Conservation (phyloP, 2,888 invertebrate species). For the Synanthedon andrenaeformis region DNA sequence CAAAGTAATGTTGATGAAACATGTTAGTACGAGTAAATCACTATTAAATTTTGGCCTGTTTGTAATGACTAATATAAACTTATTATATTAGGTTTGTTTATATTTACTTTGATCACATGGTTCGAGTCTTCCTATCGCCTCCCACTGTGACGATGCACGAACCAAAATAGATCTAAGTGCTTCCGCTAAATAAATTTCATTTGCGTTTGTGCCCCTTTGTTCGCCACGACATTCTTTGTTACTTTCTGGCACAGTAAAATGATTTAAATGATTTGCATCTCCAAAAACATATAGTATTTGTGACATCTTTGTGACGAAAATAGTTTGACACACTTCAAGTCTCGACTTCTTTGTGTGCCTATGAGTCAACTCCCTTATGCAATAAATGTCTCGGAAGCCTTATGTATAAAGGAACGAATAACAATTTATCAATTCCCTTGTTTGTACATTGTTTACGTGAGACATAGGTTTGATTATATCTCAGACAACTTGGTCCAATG, state of each 20-base stretch:
- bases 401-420: neutral
- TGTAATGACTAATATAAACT: too few relatives aligned
- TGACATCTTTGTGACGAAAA: neutral
- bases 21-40: too few relatives aligned
- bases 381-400: neutral
- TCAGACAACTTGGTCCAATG: too few relatives aligned
- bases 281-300: neutral
- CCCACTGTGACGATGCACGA: slow-evolving; percentile 8
- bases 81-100: slow-evolving; percentile 14
- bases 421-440: too few relatives aligned
- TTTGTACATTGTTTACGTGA: too few relatives aligned
- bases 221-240: slow-evolving; percentile 11
- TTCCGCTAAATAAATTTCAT: slow-evolving; percentile 38
- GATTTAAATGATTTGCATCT: neutral
- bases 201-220: slow-evolving; percentile 19
- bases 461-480: too few relatives aligned
- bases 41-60: too few relatives aligned
- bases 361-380: neutral
- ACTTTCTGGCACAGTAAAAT: slow-evolving; percentile 10
- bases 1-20: too few relatives aligned
- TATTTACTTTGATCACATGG: slow-evolving; percentile 12
- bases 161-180: slow-evolving; percentile 52
- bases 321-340: neutral
- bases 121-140: slow-evolving; percentile 21
- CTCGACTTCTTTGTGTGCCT: neutral